Conservation (phyloP, 2,888 invertebrate species). For the Pristionchus fissidentatus region DNA sequence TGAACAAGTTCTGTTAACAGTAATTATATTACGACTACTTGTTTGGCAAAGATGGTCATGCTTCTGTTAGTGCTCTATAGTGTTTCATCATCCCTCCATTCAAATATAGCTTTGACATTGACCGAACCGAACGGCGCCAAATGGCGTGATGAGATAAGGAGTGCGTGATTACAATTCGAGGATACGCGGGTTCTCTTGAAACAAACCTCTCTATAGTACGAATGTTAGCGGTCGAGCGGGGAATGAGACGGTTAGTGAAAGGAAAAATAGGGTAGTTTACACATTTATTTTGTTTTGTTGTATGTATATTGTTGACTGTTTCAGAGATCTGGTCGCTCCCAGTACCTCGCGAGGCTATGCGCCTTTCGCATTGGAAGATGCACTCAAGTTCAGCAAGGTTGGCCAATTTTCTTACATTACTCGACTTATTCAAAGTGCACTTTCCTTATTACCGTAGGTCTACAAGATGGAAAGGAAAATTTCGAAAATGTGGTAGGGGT, state of each 20-base stretch:
- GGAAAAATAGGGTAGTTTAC: background rate
- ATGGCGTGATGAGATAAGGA: constrained; percentile 38
- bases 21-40: background rate
- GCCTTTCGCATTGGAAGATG: constrained; percentile 49
- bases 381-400: constrained; percentile 58
- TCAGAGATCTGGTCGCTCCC: constrained; percentile 38
- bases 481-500: too few relatives aligned
- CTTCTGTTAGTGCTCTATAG: background rate
- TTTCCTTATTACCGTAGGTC: too few relatives aligned
- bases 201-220: background rate
- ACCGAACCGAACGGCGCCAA: background rate
- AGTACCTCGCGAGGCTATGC: constrained; percentile 38
- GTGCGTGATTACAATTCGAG: background rate
- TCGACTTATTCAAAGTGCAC: background rate
- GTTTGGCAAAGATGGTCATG: too few relatives aligned
- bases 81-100: background rate
- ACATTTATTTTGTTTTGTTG: background rate
- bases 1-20: background rate
- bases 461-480: too few relatives aligned
- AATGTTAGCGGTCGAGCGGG: too few relatives aligned
- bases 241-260: too few relatives aligned
- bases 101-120: too few relatives aligned
- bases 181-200: background rate
- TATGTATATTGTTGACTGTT: background rate
- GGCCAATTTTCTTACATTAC: background rate